Base-by-base conservation (phyloP, 1,140 invertebrate species). In the Chrysopa pallens region DNA sequence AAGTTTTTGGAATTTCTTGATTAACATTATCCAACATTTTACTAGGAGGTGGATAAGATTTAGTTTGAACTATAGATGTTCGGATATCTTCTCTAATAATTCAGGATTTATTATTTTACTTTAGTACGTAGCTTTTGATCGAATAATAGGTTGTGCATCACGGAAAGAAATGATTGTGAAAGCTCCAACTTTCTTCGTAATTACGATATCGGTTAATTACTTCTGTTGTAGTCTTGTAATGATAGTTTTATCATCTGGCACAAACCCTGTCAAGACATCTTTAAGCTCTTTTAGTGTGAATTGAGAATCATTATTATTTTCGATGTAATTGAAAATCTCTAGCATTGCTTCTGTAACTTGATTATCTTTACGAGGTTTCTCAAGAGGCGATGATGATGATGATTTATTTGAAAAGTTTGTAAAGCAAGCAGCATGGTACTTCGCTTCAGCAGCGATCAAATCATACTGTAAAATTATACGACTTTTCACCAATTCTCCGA, bases 361-460 rank as follows among this genome's bases (percentile, higher is more conserved):
- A 53, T 52, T 42, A 50, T 56, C 47, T 52, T 51, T 46, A 39
- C 48, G 45, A 46, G 47, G 47, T 29, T 45, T 50, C 27, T 48
- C 49, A 46, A 47, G 46, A 42, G 48, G 42, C 42, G 48, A 49
- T 54, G 48, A 41, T 55, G 45, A 12, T 42, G 40, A 45, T 45
- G 38, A n/a, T n/a, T n/a, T n/a, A n/a, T n/a, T 54, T 50, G 50
- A 56, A 52, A 58, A 56, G 42, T 56, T 52, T 29, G 47, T 55
- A 51, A 50, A 56, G 45, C 52, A 56, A 55, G 45, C 43, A 49
- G 46, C 45, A 52, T 56, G 52, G 44, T 54, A 57, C 46, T 53
- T 57, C 39, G 51, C 54, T 56, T 58, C 54, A 50, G 52, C 50
- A 47, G n/a, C n/a, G n/a, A 56, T 47, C 48, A 57, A 55, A 50